Evolutionary conservation across 2,113 vertebrate genomes (phyloP).

Genomic region (Panthera tigris): DNA sequence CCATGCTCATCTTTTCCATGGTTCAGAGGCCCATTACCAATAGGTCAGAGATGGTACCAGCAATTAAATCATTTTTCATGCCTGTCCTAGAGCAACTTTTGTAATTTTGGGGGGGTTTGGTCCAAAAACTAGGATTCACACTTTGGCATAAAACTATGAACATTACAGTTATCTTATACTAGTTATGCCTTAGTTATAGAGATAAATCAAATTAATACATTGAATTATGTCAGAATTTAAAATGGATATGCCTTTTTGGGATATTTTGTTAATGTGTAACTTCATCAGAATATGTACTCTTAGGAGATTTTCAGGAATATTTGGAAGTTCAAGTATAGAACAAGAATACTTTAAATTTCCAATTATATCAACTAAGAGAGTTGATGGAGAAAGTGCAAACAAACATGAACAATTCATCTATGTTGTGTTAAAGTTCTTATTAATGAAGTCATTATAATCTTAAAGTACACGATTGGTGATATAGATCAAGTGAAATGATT

Average conservation of each 20-base stretch:
- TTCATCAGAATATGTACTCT: not conserved
- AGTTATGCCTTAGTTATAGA: not conserved
- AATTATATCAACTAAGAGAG: not conserved
- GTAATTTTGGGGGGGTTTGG: not conserved
- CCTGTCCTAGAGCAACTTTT: not conserved
- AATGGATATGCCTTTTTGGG: not conserved
- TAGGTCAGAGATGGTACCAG: not conserved
- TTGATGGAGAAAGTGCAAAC: not conserved
- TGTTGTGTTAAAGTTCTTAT: not conserved
- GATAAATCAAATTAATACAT: not conserved
- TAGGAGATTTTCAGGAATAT: not conserved
- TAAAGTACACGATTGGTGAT: not conserved
- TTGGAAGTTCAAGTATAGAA: not conserved
- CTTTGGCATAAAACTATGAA: not conserved
- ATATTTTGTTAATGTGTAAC: not conserved
- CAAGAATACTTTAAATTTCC: conserved; percentile 8
- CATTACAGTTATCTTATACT: not conserved
- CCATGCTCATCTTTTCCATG: not conserved
- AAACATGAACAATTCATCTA: not conserved
- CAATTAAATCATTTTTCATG: not conserved
- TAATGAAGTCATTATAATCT: not conserved
- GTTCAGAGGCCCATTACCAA: not conserved
- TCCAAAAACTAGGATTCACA: not conserved
- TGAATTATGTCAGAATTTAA: not conserved
- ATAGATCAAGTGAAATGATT: not conserved